Percentiles rank a stretch among this genome's conserved stretches.
Conservation (phyloP, 2,888 invertebrate genomes). For the Coenonympha glycerion region DNA sequence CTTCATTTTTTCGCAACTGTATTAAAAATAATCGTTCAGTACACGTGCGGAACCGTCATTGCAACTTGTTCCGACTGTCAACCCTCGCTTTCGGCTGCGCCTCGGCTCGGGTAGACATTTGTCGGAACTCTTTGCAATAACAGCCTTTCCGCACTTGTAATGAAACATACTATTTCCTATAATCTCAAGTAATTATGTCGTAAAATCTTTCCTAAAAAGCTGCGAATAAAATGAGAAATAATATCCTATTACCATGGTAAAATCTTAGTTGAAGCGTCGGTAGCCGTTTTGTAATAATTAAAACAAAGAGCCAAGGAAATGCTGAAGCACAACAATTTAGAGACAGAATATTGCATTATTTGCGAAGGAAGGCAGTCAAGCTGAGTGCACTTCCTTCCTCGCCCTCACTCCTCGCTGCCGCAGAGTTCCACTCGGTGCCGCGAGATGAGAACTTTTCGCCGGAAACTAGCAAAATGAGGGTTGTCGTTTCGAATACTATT, state of each 20-base stretch:
- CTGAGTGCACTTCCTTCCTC: slow-evolving; percentile 15
- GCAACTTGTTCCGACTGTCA: no score
- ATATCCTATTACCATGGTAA: not conserved
- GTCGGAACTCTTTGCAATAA: no score
- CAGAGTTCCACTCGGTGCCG: slow-evolving; percentile 5
- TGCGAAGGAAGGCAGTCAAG: slow-evolving; percentile 17
- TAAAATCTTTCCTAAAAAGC: not conserved
- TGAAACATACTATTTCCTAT: not conserved
- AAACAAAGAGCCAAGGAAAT: slow-evolving; percentile 15
- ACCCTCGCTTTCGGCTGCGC: no score
- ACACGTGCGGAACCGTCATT: no score
- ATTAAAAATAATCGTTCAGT: no score
- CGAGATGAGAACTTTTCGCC: slow-evolving; percentile 11
- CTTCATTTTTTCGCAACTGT: no score
- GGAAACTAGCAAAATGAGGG: slow-evolving; percentile 8
- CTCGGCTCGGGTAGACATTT: no score
- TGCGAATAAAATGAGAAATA: not conserved
- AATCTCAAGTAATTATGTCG: not conserved
- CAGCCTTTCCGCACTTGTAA: no score
- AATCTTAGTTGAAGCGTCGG: not conserved
- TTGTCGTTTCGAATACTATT: slow-evolving; percentile 9
- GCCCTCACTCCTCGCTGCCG: slow-evolving; percentile 6
- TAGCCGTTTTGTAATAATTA: slow-evolving; percentile 8
- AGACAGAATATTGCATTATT: slow-evolving; percentile 19
- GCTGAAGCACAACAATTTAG: slow-evolving; percentile 14